A percentile compares a stretch with the other conserved stretches of the same genome.
phyloP scores from a whole-genome alignment of 1,140 invertebrate species.

The Sitobion miscanthi region DNA sequence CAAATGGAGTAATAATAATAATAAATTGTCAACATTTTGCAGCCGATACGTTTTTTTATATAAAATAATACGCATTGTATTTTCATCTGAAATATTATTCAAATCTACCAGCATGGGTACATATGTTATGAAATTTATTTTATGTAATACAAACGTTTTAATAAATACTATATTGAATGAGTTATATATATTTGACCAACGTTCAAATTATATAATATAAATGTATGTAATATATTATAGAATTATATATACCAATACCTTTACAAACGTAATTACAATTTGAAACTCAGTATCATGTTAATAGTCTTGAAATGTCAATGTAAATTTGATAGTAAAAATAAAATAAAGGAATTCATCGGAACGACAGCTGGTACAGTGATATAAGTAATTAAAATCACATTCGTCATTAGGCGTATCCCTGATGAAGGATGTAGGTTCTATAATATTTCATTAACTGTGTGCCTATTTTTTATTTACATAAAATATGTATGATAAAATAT shows the following conservation, averaged over 20 bases:
- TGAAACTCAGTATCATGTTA: background rate
- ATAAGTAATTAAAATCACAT: background rate
- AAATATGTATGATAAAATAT: no score
- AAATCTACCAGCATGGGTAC: background rate
- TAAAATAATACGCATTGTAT: no score
- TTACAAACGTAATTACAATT: background rate
- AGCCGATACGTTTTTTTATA: background rate
- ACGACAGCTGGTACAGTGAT: background rate
- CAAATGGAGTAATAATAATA: background rate
- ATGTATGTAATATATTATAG: background rate
- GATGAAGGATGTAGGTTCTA: background rate
- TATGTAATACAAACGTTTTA: background rate
- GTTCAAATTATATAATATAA: background rate
- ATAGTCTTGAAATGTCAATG: background rate
- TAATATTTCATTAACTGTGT: background rate
- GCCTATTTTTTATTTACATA: background rate
- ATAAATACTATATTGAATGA: background rate
- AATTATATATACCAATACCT: no score
- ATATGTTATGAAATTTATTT: background rate
- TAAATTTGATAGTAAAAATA: background rate
- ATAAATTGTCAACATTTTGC: background rate
- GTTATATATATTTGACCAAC: background rate
- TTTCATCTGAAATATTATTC: background rate
- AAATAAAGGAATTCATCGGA: background rate
- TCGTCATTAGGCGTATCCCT: background rate